Evolutionary conservation across 1,140 invertebrate species (phyloP).

Genomic region (Drosophila hydei): DNA sequence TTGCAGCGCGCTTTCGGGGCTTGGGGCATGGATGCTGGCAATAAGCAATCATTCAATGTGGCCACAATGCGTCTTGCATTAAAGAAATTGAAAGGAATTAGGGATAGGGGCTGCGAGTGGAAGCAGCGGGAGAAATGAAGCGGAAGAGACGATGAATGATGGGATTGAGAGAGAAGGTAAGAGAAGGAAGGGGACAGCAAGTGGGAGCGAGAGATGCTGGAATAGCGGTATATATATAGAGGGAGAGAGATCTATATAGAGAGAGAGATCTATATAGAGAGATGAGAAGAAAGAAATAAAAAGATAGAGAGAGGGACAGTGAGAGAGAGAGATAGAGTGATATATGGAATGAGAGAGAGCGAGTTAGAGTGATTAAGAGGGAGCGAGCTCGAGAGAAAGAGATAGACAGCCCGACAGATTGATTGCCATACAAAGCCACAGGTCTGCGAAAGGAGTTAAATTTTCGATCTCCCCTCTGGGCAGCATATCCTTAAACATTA

Average conservation of each 20-base stretch:
- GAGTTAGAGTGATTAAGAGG: background rate
- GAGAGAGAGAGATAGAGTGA: too few relatives aligned
- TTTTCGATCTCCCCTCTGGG: too few relatives aligned
- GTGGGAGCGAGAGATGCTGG: background rate
- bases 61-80: constrained; percentile 50
- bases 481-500: background rate
- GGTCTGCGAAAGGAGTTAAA: too few relatives aligned
- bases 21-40: constrained; percentile 15
- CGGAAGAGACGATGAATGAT: background rate
- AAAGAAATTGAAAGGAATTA: constrained; percentile 43
- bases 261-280: background rate
- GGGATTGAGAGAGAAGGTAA: background rate
- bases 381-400: background rate
- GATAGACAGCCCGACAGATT: background rate
- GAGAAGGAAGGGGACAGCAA: too few relatives aligned
- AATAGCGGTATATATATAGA: too few relatives aligned
- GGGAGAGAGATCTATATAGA: too few relatives aligned
- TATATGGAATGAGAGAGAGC: background rate
- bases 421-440: too few relatives aligned
- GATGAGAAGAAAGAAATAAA: too few relatives aligned
- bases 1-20: constrained; percentile 14
- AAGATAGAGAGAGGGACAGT: too few relatives aligned
- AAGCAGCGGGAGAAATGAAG: constrained; percentile 20
- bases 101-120: background rate
- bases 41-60: constrained; percentile 78